phyloP scores from a whole-genome alignment of 2,113 vertebrate species.

The Peromyscus polionotus region DNA sequence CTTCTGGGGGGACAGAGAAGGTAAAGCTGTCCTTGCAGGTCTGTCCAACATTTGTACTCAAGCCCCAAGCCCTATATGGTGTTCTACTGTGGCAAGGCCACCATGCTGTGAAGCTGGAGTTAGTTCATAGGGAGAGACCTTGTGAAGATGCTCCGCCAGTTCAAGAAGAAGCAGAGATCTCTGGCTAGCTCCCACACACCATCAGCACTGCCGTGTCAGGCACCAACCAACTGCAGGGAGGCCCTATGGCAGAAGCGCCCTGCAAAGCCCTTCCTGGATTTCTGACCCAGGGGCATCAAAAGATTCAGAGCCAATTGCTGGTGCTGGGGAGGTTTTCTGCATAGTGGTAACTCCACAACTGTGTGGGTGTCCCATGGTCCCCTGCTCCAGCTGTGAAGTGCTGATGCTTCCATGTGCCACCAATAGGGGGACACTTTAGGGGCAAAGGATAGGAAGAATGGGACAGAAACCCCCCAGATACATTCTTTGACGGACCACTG shows the following conservation, averaged over 20 bases:
- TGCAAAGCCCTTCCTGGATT: neutral
- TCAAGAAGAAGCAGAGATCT: neutral
- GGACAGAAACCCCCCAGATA: neutral
- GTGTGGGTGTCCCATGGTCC: too few relatives aligned
- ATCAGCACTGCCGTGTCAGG: neutral
- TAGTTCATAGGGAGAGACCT: neutral
- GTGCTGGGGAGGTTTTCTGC: neutral
- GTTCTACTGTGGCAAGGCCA: accelerated
- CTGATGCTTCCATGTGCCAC: neutral
- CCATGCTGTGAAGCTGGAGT: neutral
- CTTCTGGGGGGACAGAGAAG: neutral
- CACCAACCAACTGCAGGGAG: neutral
- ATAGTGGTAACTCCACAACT: accelerated
- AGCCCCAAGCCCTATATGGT: accelerated
- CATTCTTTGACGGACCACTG: neutral
- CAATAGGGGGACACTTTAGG: neutral
- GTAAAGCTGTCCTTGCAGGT: accelerated
- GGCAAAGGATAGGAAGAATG: neutral
- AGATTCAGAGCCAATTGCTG: accelerated
- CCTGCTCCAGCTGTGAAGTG: accelerated
- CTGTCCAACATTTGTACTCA: accelerated
- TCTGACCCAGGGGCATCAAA: neutral
- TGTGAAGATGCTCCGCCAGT: accelerated
- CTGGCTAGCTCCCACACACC: neutral
- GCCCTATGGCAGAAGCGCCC: neutral